Evolutionary conservation across 2,888 invertebrate species (phyloP), one percentile per base, ranked within the genome.

Genomic region (Amphipyra tragopoginis): DNA sequence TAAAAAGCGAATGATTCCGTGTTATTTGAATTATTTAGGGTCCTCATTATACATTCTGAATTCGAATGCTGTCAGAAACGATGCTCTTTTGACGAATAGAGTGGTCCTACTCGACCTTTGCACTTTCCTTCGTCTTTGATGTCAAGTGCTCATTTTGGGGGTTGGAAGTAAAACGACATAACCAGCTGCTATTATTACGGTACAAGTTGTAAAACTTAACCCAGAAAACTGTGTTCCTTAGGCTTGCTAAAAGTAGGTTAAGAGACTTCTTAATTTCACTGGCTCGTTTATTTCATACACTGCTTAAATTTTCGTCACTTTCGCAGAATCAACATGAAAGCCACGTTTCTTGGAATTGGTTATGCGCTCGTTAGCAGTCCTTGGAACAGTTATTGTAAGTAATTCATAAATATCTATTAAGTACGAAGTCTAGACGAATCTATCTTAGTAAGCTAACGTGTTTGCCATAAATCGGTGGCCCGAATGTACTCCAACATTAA

Each of bases 221-320:
- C 48, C 15, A 71, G 44, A 34, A 42, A 57, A 50, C 43, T 38
- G 39, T 68, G 38, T 38, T 44, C 26, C 21, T 14, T 54, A 63
- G 45, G 51, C 48, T 39, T 39, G 1, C 45, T 42, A 63, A 47
- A 62, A 67, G 54, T 55, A 54, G 67, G 71, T 70, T 70, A 63
- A 67, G 51, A 33, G 50, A 9, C 4, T 38, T 40, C 71, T 64
- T 64, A 67, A 64, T 71, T 55, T 70, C 36, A 52, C 21, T 21
- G 14, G 42, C 15, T 34, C 51, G 29, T 63, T 70, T 52, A 48
- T 62, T 56, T 56, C 49, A 45, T 42, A 56, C 26, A 44, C 34
- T 14, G 48, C 43, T 36, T 49, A 7, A 48, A 52, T 52, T 63
- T 70, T 64, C 64, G 71, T 56, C 48, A 52, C 51, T 49, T 45